These are phyloP conservation scores for Trichonephila clavipes DNA, from an alignment of 1,140 invertebrate species.

Conservation along the genomic window DNA sequence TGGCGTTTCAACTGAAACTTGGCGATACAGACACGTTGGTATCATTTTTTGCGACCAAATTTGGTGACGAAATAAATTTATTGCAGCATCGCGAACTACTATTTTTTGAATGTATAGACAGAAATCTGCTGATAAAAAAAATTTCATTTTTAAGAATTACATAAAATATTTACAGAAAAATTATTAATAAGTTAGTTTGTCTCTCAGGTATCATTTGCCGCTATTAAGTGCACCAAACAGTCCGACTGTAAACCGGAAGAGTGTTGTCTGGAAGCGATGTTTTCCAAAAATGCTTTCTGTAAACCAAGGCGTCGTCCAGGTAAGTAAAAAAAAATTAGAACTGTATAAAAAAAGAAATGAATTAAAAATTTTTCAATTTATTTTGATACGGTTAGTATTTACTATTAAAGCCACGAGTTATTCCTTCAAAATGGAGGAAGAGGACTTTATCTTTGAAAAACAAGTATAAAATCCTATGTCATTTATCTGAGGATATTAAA, in stretches of 20 bases:
- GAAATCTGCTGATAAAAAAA: no score
- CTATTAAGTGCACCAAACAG: neutral
- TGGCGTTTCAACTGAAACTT: no score
- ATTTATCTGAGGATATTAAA: neutral
- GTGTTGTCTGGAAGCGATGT: constrained; percentile 41
- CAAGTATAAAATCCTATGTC: neutral
- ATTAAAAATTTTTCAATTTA: neutral
- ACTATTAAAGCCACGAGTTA: neutral
- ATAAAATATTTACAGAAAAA: neutral
- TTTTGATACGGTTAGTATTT: neutral
- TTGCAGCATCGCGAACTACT: no score
- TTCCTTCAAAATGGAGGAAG: neutral
- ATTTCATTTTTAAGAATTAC: no score
- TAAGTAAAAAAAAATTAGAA: neutral
- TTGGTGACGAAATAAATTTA: no score
- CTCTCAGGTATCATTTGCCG: neutral
- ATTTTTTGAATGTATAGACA: no score
- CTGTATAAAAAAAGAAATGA: no score
- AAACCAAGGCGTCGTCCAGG: neutral
- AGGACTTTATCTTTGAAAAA: no score
- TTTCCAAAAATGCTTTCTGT: constrained; percentile 24
- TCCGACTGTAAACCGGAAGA: constrained; percentile 42
- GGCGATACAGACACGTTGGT: no score
- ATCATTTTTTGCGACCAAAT: no score
- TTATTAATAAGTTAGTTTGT: neutral